Percentiles rank a stretch among this genome's conserved stretches.
phyloP scores from a whole-genome alignment of 2,797 vertebrate genomes.

The Artibeus jamaicensis region DNA sequence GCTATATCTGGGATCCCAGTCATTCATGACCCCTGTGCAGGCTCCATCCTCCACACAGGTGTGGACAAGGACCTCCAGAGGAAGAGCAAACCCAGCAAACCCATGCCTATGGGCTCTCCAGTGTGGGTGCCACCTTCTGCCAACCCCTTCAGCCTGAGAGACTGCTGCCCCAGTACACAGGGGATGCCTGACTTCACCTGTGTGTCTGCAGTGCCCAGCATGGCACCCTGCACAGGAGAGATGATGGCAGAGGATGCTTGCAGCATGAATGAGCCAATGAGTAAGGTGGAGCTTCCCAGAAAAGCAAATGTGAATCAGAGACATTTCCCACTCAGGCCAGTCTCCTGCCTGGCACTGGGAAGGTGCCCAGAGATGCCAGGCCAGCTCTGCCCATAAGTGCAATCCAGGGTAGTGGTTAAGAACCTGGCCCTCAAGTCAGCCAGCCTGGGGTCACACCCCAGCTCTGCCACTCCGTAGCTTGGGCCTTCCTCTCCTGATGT shows the following conservation, averaged over 20 bases:
- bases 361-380: neutral
- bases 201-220: neutral
- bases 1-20: neutral
- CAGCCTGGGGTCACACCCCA: neutral
- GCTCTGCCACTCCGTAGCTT: neutral
- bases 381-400: neutral
- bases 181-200: neutral
- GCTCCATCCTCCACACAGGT: neutral
- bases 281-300: slow-evolving; percentile 68
- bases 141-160: neutral
- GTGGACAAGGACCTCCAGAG: neutral
- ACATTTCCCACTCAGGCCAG: slow-evolving; percentile 47
- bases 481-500: slow-evolving; percentile 33
- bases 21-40: neutral
- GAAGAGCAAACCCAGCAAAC: neutral
- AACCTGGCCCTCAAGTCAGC: neutral
- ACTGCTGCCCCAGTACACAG: neutral
- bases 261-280: slow-evolving; percentile 45
- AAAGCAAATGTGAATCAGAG: slow-evolving; percentile 69
- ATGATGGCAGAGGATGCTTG: neutral
- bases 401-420: neutral
- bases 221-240: neutral
- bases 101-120: neutral
- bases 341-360: neutral
- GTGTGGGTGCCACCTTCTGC: neutral